Conservation (phyloP, 2,113 vertebrate genomes). For the Seriola aureovittata region DNA sequence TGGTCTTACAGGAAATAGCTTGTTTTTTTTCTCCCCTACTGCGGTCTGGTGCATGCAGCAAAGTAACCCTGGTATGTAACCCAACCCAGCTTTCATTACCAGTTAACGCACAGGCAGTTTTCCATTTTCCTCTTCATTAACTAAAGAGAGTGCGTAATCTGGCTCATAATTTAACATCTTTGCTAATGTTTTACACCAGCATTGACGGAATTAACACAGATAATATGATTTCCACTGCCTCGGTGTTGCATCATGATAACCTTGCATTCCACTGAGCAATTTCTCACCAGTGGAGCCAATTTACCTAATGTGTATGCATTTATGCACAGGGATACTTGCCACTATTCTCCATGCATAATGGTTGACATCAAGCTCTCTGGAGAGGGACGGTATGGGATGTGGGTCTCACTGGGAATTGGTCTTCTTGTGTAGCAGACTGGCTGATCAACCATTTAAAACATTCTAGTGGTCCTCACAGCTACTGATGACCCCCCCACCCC, state of each 20-base stretch:
- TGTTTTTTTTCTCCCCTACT: neutral
- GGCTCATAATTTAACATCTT: slow-evolving; percentile 67
- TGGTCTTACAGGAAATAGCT: slow-evolving; percentile 51
- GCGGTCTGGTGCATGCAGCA: slow-evolving; percentile 10
- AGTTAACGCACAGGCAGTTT: slow-evolving; percentile 69
- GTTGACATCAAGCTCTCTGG: slow-evolving; percentile 17
- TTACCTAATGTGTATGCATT: slow-evolving; percentile 54
- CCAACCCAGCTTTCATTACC: slow-evolving; percentile 65
- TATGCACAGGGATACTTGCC: slow-evolving; percentile 44
- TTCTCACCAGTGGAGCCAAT: slow-evolving; percentile 43
- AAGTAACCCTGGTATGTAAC: slow-evolving; percentile 46
- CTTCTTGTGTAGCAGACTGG: neutral
- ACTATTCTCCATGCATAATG: slow-evolving; percentile 22
- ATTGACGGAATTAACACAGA: slow-evolving; percentile 47
- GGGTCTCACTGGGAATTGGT: slow-evolving; percentile 37
- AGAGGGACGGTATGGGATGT: slow-evolving; percentile 6
- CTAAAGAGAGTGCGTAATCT: slow-evolving; percentile 70
- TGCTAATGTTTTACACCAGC: slow-evolving; percentile 57
- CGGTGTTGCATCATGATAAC: slow-evolving; percentile 19
- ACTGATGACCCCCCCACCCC: slow-evolving; percentile 17
- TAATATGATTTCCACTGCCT: slow-evolving; percentile 32
- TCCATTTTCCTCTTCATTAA: slow-evolving; percentile 82
- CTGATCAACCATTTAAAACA: slow-evolving; percentile 27
- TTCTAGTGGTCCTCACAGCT: slow-evolving; percentile 14
- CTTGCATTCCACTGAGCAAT: slow-evolving; percentile 38